Evolutionary conservation across 2,113 vertebrate species (phyloP), one percentile per base, ranked within the genome.

Genomic region (Canis aureus): DNA sequence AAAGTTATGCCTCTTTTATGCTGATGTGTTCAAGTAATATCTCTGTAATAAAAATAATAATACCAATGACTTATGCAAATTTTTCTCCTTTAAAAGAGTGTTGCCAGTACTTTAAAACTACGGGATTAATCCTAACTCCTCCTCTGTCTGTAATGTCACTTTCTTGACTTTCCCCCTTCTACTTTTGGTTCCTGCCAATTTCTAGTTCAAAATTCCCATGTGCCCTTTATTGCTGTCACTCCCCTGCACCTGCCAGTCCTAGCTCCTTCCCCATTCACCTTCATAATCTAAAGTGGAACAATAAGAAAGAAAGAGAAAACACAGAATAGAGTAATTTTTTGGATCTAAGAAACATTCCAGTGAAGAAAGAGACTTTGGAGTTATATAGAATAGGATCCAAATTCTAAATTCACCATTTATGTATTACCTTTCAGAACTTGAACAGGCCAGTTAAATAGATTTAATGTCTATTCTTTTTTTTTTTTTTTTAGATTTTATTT

Each of bases 11-110:
- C 16, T 90, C 3, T 66, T 96, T 93, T 92, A 89, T 84, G 60
- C 6, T 59, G 38, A 25, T 35, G 0, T 62, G 38, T 51, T 94
- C 78, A 94, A 89, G 71, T 76, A 83, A 59, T 32, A 81, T 9
- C 22, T 78, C 13, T 88, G n/a, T 84, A 87, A 89, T 66, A 84
- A 92, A 90, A 96, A 57, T 95, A 92, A 13, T 55, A 94, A 71
- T 3, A 76, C 15, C 57, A 0, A 22, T 89, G 35, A 92, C 22
- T 69, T 83, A 43, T 22, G 38, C 79, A 10, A 89, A 76, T 16
- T 49, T 76, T 86, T 86, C 32, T 8, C 35, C n/a, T 74, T 92
- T 90, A 86, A 94, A 78, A 89, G 11, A 17, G 4, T 82, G 15
- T 35, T 78, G 2, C 22, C 6, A 76, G 43, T 9, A 22, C 20